A percentile compares a stretch with the other conserved stretches of the same genome.
Conservation (phyloP, 2,113 vertebrate genomes). For the Diphyllodes magnificus region DNA sequence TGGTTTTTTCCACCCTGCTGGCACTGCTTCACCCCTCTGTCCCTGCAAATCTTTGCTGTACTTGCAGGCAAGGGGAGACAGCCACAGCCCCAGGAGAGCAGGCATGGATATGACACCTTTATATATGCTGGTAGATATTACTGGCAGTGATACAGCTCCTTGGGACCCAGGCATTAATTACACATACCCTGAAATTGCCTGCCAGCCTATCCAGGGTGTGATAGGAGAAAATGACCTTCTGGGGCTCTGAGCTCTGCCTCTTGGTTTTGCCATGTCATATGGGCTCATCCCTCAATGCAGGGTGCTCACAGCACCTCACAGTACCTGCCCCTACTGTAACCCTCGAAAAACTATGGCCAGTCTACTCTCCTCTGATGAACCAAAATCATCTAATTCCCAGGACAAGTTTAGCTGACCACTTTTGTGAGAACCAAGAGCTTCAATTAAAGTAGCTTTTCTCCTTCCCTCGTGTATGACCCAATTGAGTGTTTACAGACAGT, state of each 20-base stretch:
- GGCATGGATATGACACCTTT: not conserved
- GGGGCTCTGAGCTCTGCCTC: not conserved
- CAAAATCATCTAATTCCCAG: not conserved
- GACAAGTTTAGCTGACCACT: not conserved
- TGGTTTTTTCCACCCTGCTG: not conserved
- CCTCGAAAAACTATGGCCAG: not conserved
- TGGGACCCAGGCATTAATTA: not conserved
- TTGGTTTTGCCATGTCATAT: not conserved
- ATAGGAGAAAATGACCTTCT: not conserved
- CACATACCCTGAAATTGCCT: not conserved
- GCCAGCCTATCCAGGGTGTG: not conserved
- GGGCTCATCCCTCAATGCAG: not conserved
- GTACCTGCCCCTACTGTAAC: not conserved
- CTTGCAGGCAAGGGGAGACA: not conserved
- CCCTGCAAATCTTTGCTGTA: not conserved
- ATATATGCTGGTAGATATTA: not conserved
- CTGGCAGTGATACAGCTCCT: not conserved
- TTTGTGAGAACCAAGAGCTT: not conserved
- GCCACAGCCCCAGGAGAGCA: not conserved
- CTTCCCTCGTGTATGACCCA: not conserved
- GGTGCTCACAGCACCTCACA: rapidly evolving
- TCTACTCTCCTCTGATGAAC: not conserved
- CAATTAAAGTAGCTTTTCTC: not conserved
- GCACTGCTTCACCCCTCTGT: not conserved
- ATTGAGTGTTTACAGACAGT: not conserved